Base-by-base conservation (phyloP, 2,113 vertebrate genomes). In the Ellobius talpinus region DNA sequence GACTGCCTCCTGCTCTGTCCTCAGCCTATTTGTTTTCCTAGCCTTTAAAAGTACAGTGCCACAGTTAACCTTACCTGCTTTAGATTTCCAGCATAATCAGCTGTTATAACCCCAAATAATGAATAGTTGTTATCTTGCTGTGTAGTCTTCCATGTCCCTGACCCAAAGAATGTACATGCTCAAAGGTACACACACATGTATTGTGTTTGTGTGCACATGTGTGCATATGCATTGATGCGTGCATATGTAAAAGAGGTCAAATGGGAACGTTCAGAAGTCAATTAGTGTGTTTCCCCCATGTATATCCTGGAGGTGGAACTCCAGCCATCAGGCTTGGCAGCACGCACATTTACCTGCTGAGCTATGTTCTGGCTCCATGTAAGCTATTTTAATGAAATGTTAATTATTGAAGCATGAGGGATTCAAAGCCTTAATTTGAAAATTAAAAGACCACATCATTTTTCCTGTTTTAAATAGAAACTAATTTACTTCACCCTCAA, bases 181-280 rank as follows among this genome's bases (percentile, higher is more conserved):
- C 7, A 3, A n/a, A 21, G 7, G 19, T 70, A 36, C 68, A n/a
- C 16, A 2, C 3, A 31, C 33, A 14, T 2, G 5, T 68, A 1
- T 66, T 47, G 45, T 47, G 17, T 19, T 4, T 45, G 26, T 45
- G 24, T 86, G 29, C 33, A 17, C 1, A 7, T 33, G 77, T 21
- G 7, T 42, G 33, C 9, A 19, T 2, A 39, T 39, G 36, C 6
- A 11, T 88, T 1, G n/a, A 24, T 88, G 1, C 24, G 31, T 65
- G 29, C 26, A 87, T 9, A 47, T 45, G 14, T 6, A 10, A 4
- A 4, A 77, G 26, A 47, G 6, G 74, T 77, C 45, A 77, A 26
- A 31, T 0, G 1, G 13, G 13, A 77, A 77, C 13, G 16, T 47
- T 77, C 26, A 47, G 45, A 47, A 77, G 26, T 31, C 26, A 31